Conservation (phyloP, 2,888 invertebrate species). For the Peribatodes rhomboidaria region DNA sequence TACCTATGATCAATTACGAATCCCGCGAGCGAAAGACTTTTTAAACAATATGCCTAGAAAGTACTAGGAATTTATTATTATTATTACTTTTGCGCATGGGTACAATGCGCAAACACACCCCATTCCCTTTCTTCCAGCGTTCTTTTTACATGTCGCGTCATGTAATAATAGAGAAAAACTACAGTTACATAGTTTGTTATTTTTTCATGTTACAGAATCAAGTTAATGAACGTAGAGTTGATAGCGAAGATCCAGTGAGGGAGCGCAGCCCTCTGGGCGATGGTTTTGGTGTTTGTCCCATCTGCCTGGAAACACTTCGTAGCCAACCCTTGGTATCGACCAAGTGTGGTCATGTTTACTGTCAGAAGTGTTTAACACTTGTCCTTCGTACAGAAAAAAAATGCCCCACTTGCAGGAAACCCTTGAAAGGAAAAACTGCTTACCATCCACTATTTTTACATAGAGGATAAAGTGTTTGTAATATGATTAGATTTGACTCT, state of each 20-base stretch:
- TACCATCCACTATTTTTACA: conserved; percentile 65
- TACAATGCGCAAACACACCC: too few species aligned
- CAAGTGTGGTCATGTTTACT: conserved; percentile 75
- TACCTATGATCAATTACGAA: too few species aligned
- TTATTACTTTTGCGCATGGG: too few species aligned
- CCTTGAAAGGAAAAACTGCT: conserved; percentile 56
- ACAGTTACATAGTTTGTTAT: too few species aligned
- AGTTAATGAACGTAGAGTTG: not conserved
- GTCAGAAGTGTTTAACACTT: conserved; percentile 60
- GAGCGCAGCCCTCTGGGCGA: conserved; percentile 25
- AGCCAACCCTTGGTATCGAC: conserved; percentile 68
- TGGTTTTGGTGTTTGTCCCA: conserved; percentile 65
- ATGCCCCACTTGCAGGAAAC: conserved; percentile 69
- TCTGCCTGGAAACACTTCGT: conserved; percentile 70
- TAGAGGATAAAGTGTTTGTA: conserved; percentile 3
- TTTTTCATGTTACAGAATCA: conserved; percentile 8
- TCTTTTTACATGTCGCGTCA: too few species aligned
- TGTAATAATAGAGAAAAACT: too few species aligned
- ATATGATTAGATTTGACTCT: conserved; percentile 6
- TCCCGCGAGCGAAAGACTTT: too few species aligned
- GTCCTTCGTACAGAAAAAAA: conserved; percentile 56
- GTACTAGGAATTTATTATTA: too few species aligned
- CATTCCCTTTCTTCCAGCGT: too few species aligned
- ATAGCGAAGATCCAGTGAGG: not conserved
- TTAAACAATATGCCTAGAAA: too few species aligned